Evolutionary conservation across 2,113 vertebrate genomes (phyloP).

Genomic region (Lepus americanus): DNA sequence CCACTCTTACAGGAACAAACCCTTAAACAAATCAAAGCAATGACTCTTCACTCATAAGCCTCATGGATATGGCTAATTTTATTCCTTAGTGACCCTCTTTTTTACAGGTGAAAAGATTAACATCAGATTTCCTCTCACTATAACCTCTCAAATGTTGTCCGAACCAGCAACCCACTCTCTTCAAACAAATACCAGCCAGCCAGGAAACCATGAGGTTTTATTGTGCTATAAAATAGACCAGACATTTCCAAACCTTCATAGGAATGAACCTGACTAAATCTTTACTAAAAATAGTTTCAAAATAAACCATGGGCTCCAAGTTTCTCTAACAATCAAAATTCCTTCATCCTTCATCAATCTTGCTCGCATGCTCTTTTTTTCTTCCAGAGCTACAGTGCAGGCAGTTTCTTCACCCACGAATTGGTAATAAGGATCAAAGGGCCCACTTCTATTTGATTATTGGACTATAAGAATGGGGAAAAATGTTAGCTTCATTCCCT

Average conservation of each 20-base stretch:
- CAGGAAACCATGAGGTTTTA: slow-evolving; percentile 82
- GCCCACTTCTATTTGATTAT: background rate
- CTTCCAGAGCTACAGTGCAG: slow-evolving; percentile 7
- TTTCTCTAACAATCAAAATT: slow-evolving; percentile 82
- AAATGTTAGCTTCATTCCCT: slow-evolving; percentile 29
- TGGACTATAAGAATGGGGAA: background rate
- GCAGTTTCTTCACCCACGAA: slow-evolving; percentile 24
- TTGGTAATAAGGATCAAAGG: slow-evolving; percentile 55
- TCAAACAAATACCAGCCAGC: slow-evolving; percentile 82
- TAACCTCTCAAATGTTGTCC: slow-evolving; percentile 77
- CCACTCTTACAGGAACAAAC: slow-evolving; percentile 66
- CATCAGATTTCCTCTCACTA: slow-evolving; percentile 78
- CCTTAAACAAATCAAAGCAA: slow-evolving; percentile 71
- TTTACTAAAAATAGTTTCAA: slow-evolving; percentile 83
- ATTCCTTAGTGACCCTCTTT: slow-evolving; percentile 55
- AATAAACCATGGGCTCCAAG: slow-evolving; percentile 79
- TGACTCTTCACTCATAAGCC: slow-evolving; percentile 59
- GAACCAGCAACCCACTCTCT: slow-evolving; percentile 75
- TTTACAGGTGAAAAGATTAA: slow-evolving; percentile 78
- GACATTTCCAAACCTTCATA: slow-evolving; percentile 79
- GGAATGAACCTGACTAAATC: slow-evolving; percentile 82
- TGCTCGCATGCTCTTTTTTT: slow-evolving; percentile 36
- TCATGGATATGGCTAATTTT: slow-evolving; percentile 46
- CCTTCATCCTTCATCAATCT: slow-evolving; percentile 70
- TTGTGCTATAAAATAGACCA: slow-evolving; percentile 82